phyloP scores from a whole-genome alignment of 2,113 vertebrate species.

The Lepisosteus osseus region DNA sequence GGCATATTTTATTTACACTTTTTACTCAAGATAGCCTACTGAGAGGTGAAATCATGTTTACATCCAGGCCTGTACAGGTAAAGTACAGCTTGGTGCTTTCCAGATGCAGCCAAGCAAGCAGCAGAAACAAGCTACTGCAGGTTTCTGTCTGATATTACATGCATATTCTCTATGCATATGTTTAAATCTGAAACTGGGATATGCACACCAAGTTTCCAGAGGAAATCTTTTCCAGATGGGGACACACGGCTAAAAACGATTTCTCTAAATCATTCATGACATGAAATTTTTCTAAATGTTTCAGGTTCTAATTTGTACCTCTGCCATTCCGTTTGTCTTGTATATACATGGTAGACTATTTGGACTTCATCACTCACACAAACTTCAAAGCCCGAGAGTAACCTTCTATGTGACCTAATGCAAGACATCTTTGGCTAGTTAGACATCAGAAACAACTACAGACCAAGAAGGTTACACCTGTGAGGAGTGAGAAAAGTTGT shows the following conservation, averaged over 20 bases:
- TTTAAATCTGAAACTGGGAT: neutral
- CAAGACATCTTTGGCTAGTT: neutral
- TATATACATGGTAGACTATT: neutral
- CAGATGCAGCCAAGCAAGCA: slow-evolving; percentile 6
- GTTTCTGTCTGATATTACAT: neutral
- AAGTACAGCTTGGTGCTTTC: neutral
- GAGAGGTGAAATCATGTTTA: slow-evolving; percentile 13
- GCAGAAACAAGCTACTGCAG: neutral
- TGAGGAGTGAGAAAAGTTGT: no score
- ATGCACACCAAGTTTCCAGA: neutral
- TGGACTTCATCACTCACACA: neutral
- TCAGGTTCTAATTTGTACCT: slow-evolving; percentile 4
- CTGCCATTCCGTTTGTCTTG: slow-evolving; percentile 7
- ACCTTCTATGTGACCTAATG: neutral
- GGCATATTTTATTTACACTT: slow-evolving; percentile 6
- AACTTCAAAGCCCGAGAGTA: neutral
- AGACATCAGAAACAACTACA: neutral
- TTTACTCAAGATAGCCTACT: slow-evolving; percentile 11
- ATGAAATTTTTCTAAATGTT: neutral
- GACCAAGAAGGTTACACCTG: no score
- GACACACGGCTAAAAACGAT: neutral
- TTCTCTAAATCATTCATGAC: neutral
- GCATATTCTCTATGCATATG: neutral
- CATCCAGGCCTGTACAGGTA: neutral
- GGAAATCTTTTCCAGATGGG: slow-evolving; percentile 19